A percentile compares a stretch with the other conserved stretches of the same genome.
phyloP scores from a whole-genome alignment of 2,888 invertebrate genomes.

The Bhutanitis thaidina region DNA sequence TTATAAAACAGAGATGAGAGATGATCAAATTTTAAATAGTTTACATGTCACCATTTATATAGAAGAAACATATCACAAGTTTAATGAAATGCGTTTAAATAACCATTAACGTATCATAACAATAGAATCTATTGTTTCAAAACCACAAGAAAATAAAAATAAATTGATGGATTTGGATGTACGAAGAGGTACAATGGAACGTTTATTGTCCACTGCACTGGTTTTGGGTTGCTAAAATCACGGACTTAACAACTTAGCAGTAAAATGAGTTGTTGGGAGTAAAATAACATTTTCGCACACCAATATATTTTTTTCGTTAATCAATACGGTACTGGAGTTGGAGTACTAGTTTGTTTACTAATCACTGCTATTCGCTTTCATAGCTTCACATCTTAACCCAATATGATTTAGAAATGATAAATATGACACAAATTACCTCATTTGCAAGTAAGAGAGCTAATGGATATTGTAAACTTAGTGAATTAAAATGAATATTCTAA shows the following conservation, averaged over 20 bases:
- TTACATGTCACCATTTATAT: neutral
- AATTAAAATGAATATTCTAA: too few species aligned
- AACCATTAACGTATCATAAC: too few species aligned
- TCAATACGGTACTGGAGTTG: too few species aligned
- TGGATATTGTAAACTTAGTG: too few species aligned
- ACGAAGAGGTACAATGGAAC: conserved; percentile 6
- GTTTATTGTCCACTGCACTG: conserved; percentile 7
- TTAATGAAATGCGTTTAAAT: too few species aligned
- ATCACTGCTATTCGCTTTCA: conserved; percentile 1
- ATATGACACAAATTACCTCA: too few species aligned
- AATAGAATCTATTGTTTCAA: too few species aligned
- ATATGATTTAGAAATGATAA: too few species aligned
- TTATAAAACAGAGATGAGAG: too few species aligned
- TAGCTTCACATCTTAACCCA: neutral
- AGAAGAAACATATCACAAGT: neutral
- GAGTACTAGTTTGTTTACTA: neutral
- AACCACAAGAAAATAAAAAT: too few species aligned
- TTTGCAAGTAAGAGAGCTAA: too few species aligned
- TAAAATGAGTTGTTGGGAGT: neutral
- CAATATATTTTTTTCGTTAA: too few species aligned
- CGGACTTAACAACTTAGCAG: neutral
- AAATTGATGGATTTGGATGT: neutral
- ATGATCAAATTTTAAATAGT: neutral
- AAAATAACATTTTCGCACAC: neutral
- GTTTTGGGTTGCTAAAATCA: conserved; percentile 1